phyloP scores from a whole-genome alignment of 2,888 invertebrate genomes.

The Julus scandinavius region DNA sequence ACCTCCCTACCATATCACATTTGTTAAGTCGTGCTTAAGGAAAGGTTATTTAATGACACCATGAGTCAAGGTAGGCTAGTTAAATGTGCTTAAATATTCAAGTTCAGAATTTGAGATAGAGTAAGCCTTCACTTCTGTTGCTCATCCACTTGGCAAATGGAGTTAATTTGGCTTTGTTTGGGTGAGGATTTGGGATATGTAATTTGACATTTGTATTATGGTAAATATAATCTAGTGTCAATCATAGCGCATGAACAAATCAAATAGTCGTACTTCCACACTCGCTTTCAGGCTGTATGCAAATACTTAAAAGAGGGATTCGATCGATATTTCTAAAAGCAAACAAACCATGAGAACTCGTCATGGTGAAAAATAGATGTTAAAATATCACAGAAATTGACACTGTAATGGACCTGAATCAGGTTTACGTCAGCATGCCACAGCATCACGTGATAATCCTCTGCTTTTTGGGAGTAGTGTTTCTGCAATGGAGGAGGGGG shows the following conservation, averaged over 20 bases:
- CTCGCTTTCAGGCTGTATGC: conserved; percentile 28
- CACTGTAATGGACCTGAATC: conserved; percentile 15
- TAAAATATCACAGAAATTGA: not conserved
- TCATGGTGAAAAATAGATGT: conserved; percentile 9
- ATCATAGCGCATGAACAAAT: conserved; percentile 35
- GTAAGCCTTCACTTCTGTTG: not conserved
- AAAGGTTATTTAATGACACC: too few species aligned
- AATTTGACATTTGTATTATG: conserved; percentile 45
- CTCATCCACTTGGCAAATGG: not conserved
- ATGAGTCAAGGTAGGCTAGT: not conserved
- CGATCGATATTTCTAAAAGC: conserved; percentile 12
- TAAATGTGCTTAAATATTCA: not conserved
- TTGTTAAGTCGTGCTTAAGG: not conserved
- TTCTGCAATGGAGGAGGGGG: too few species aligned
- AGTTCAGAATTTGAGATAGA: not conserved
- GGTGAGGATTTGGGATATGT: conserved; percentile 45
- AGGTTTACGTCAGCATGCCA: not conserved
- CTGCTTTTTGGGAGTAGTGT: not conserved
- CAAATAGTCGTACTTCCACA: conserved; percentile 37
- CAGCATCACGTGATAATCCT: not conserved
- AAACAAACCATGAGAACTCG: conserved; percentile 33
- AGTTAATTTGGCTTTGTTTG: conserved; percentile 41
- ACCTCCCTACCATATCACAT: too few species aligned
- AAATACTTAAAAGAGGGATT: conserved; percentile 43
- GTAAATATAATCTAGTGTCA: conserved; percentile 45